Base-by-base conservation (phyloP, 2,888 invertebrate species). In the Plagodis pulveraria region DNA sequence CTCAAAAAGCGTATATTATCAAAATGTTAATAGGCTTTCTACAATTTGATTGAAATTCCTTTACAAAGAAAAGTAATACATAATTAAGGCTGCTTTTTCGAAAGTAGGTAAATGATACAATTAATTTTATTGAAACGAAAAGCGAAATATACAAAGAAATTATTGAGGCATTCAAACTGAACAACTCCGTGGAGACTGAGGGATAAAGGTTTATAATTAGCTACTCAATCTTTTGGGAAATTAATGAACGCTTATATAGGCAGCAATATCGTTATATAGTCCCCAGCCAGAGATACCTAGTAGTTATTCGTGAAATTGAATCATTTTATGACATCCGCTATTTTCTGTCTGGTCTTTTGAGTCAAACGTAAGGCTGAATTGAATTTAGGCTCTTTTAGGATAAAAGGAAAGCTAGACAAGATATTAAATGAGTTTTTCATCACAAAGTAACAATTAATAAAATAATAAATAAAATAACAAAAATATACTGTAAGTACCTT, bases 201-300 rank as follows among this genome's bases (percentile, higher is more conserved):
- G 44, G 48, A 49, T 53, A 49, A 58, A 50, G 53, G 53, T 51
- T 55, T 59, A 54, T 59, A 59, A 59, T 55, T 59, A 59, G 50
- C 59, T 51, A 43, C 52, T 53, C 45, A 45, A 48, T 58, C 58
- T 58, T 52, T 41, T 40, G 58, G 58, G 56, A 59, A 59, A 59
- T 59, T 59, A 59, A 59, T 59, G 51, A 55, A 55, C 46, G 50
- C 36, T 55, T 55, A 55, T 55, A 55, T 44, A 48, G 51, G 12
- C 50, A 32, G 49, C 45, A 58, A 58, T 49, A 42, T 48, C 36
- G 32, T 32, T 50, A 58, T 49, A 42, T 48, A 32, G 32, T 32
- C 56, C 33, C 56, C 9, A 22, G 50, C 45, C 50, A 45, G 9
- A 10, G 44, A 4, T 22, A 22, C 22, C 22, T 22, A 22, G n/a